Base-by-base conservation (phyloP, 2,888 invertebrate genomes). In the Halictus ligatus region DNA sequence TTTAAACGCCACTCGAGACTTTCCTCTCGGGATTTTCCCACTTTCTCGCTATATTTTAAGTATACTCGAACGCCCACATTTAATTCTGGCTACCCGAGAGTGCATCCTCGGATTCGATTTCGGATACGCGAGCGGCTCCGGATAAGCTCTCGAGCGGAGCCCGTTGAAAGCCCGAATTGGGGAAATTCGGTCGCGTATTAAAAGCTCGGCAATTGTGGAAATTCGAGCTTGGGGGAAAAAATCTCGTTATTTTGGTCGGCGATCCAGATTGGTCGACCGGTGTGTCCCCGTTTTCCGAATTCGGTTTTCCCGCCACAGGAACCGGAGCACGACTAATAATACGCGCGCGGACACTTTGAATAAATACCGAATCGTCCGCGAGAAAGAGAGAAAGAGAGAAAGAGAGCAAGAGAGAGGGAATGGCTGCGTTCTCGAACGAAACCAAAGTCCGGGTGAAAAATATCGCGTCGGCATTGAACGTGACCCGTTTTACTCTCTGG, bases 401-500 rank as follows among this genome's bases (percentile, higher is more conserved):
- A n/a, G n/a, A 43, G 43, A 43, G 43, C 7, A 8, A 43, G 43
- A 43, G 43, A 43, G 8, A 43, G 43, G 10, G 43, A 50, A 29
- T 25, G 13, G 5, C 7, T 10, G 25, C 10, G 46, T 60, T 58
- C 54, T 12, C 64, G 64, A 69, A 69, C 21, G 40, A 35, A 40
- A 69, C 69, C 35, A 69, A 40, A 40, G 40, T 35, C 18, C 25
- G 48, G 64, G 72, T 58, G 48, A 84, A 91, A 76, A 84, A 88
- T 75, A 74, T 74, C 81, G 40, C 64, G 83, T 78, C 90, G 91
- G 79, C 90, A 90, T 86, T 91, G 91, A 91, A 91, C 91, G 90
- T 91, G 91, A 91, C 91, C 91, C 75, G 91, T 80, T 91, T 91
- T 76, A 73, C 74, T 73, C 60, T 54, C 29, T 18, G 21, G 35